Evolutionary conservation across 1,140 invertebrate genomes (phyloP).

Genomic region (Drosophila kanapiae): DNA sequence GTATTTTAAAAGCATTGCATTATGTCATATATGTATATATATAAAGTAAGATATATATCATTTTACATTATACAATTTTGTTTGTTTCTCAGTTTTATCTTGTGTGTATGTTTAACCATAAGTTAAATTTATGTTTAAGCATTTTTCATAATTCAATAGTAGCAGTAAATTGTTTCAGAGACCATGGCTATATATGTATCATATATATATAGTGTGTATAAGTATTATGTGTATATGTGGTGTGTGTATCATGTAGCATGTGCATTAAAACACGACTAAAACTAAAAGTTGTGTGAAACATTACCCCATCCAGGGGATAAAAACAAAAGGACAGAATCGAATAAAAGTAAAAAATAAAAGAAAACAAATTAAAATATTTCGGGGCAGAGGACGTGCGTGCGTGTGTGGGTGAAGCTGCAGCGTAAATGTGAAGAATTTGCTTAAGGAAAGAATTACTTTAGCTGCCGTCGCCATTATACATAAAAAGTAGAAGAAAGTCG

Average conservation of each 20-base stretch:
- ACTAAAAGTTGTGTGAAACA: constrained; percentile 59
- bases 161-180: constrained; percentile 82
- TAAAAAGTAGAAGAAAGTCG: constrained; percentile 5
- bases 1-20: constrained; percentile 83
- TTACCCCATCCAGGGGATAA: constrained; percentile 33
- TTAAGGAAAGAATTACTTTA: constrained; percentile 71
- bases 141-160: constrained; percentile 82
- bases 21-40: constrained; percentile 59
- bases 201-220: constrained; percentile 69
- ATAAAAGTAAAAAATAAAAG: constrained; percentile 35
- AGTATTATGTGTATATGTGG: constrained; percentile 58
- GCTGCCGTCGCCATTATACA: constrained; percentile 26
- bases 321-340: constrained; percentile 36
- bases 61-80: constrained; percentile 75
- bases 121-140: constrained; percentile 81
- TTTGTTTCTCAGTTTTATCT: constrained; percentile 53
- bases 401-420: constrained; percentile 51
- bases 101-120: constrained; percentile 74
- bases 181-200: constrained; percentile 80
- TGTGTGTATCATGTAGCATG: constrained; percentile 58
- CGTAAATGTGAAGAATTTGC: constrained; percentile 66
- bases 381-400: constrained; percentile 30
- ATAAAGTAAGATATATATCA: constrained; percentile 80
- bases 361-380: constrained; percentile 10
- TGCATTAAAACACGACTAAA: constrained; percentile 61